Percentiles rank a stretch among this genome's conserved stretches.
Evolutionary conservation across 2,113 vertebrate species (phyloP).

Genomic region (Tachysurus vachellii): DNA sequence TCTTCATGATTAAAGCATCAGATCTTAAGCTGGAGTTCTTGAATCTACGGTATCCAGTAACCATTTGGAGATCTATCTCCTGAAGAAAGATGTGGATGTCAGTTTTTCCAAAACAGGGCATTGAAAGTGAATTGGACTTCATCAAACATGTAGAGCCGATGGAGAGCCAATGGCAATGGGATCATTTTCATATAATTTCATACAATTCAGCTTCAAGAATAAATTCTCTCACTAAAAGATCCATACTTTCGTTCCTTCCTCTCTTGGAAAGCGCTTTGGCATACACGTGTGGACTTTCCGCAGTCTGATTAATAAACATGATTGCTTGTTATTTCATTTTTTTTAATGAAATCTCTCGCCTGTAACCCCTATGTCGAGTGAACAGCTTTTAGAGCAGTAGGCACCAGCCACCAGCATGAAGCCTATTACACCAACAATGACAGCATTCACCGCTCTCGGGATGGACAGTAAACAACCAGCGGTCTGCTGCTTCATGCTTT

Average conservation of each 20-base stretch:
- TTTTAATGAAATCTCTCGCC: neutral
- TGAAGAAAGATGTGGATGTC: neutral
- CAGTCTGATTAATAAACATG: neutral
- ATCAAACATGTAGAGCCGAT: slow-evolving; percentile 24
- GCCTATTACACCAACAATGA: slow-evolving; percentile 68
- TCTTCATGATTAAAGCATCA: neutral
- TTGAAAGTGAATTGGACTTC: slow-evolving; percentile 16
- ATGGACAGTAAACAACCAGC: slow-evolving; percentile 75
- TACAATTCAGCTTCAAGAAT: slow-evolving; percentile 24
- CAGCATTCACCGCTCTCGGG: slow-evolving; percentile 64
- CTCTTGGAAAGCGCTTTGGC: neutral
- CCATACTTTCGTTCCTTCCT: neutral
- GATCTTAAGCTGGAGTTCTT: too few relatives aligned
- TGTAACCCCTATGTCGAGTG: slow-evolving; percentile 17
- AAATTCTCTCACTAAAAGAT: slow-evolving; percentile 19
- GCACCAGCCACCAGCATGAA: slow-evolving; percentile 60
- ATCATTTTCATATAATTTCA: neutral
- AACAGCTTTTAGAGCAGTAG: slow-evolving; percentile 52
- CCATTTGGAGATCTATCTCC: neutral
- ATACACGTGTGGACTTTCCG: too few relatives aligned
- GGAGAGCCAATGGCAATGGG: slow-evolving; percentile 12
- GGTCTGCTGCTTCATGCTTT: slow-evolving; percentile 71
- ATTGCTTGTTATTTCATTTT: slow-evolving; percentile 15
- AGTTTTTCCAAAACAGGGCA: neutral
- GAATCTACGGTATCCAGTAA: neutral